These are phyloP conservation scores for Sebastes vulpes DNA, from an alignment of 2,797 vertebrate genomes.

Conservation along the genomic window DNA sequence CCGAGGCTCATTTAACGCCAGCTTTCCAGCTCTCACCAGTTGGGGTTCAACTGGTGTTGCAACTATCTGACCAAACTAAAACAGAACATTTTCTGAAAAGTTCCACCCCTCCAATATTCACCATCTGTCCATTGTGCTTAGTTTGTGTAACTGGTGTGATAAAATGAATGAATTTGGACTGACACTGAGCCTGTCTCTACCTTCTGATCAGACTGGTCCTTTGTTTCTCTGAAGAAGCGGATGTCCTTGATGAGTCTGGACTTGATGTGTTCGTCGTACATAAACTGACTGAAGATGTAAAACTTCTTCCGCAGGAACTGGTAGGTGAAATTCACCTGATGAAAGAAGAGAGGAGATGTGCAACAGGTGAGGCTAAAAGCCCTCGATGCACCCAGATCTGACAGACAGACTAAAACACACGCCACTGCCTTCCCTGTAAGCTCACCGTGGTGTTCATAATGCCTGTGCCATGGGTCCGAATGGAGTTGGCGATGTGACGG, in stretches of 20 bases:
- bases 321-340: constrained; percentile 98
- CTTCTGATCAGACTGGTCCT: constrained; percentile 99
- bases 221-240: constrained; percentile 97
- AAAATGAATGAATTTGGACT: background rate
- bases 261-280: constrained; percentile 99
- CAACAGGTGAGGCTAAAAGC: background rate
- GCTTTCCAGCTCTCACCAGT: background rate
- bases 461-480: constrained; percentile 97
- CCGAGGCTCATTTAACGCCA: background rate
- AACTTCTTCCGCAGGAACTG: constrained; percentile 99
- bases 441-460: constrained; percentile 99
- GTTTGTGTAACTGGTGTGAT: background rate
- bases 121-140: background rate
- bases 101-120: background rate
- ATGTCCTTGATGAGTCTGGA: constrained; percentile 99
- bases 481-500: constrained; percentile 98
- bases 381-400: rapidly evolving
- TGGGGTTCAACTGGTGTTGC: background rate
- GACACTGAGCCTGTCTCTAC: constrained; percentile 61
- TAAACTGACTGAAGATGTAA: constrained; percentile 99
- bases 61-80: background rate
- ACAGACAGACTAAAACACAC: background rate
- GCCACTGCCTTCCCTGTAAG: background rate
- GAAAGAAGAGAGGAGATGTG: constrained; percentile 8
- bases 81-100: background rate